Percentiles rank a stretch among this genome's conserved stretches.
Evolutionary conservation across 2,888 invertebrate genomes (phyloP).

Genomic region (Meiosimyza decipiens): DNA sequence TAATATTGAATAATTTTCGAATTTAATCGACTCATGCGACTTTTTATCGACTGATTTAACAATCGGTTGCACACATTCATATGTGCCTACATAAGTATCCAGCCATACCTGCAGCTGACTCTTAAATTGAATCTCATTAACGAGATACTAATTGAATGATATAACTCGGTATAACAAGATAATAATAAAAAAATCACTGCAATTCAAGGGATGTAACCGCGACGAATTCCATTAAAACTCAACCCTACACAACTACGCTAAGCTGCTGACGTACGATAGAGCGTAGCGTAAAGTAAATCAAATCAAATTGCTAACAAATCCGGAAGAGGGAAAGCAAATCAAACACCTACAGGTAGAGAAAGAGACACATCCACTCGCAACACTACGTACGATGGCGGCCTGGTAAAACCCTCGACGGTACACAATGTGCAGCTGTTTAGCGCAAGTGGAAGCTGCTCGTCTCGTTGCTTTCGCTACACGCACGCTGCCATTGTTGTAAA

Average conservation of each 20-base stretch:
- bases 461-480: neutral
- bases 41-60: too few species aligned
- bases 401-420: neutral
- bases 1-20: too few species aligned
- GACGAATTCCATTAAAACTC: neutral
- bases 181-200: neutral
- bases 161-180: conserved; percentile 6
- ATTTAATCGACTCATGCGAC: too few species aligned
- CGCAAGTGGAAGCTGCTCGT: neutral
- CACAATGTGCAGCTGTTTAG: neutral
- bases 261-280: neutral
- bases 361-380: too few species aligned
- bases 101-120: too few species aligned
- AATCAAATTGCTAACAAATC: too few species aligned
- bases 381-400: neutral
- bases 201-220: neutral
- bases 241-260: neutral
- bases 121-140: neutral
- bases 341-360: too few species aligned
- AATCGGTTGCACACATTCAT: too few species aligned
- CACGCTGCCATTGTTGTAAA: conserved; percentile 12
- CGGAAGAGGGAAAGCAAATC: too few species aligned
- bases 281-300: neutral
- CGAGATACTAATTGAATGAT: conserved; percentile 10
- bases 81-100: too few species aligned